These are phyloP conservation scores for Ostrea denselamellosa DNA, from an alignment of 1,140 invertebrate genomes.

Conservation along the genomic window DNA sequence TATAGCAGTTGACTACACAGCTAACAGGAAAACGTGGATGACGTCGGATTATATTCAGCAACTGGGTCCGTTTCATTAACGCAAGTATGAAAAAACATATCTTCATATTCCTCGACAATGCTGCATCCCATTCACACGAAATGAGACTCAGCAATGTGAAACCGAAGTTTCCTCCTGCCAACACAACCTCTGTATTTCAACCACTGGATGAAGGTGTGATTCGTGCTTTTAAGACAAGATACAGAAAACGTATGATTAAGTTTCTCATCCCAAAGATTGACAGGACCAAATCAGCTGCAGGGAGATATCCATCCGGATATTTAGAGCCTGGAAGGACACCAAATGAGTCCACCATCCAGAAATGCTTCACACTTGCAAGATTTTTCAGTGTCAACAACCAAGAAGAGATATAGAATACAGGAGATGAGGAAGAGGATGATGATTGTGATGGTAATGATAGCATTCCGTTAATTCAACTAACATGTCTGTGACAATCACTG, in stretches of 20 bases:
- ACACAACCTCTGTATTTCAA: neutral
- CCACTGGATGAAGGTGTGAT: neutral
- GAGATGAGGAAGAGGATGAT: neutral
- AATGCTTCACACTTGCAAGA: neutral
- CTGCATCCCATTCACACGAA: neutral
- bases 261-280: neutral
- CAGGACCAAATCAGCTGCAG: neutral
- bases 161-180: neutral
- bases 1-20: conserved; percentile 1
- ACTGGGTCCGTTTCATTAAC: conserved; percentile 53
- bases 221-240: neutral
- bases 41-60: conserved; percentile 48
- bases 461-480: neutral
- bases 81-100: too few relatives aligned
- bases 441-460: neutral
- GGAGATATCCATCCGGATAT: neutral
- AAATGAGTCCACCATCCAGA: neutral
- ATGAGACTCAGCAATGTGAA: neutral
- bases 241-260: neutral
- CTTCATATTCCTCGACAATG: too few relatives aligned
- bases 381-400: neutral
- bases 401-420: too few relatives aligned
- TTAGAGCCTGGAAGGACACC: neutral
- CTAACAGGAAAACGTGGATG: conserved; percentile 60
- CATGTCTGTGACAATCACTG: too few relatives aligned